phyloP scores from a whole-genome alignment of 2,797 vertebrate genomes.

The Chiroxiphia lanceolata region DNA sequence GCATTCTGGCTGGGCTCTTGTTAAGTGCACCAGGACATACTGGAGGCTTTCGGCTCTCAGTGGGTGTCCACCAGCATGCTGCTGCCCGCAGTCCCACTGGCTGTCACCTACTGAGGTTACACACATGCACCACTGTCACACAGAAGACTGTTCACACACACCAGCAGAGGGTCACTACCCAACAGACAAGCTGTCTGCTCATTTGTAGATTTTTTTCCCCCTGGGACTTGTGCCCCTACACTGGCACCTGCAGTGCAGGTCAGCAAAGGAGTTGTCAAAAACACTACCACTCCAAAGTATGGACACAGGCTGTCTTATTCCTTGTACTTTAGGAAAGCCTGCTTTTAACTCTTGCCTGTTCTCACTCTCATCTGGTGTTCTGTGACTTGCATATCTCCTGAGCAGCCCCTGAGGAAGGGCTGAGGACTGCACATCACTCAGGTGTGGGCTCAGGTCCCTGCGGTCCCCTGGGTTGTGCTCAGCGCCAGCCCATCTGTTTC shows the following conservation, averaged over 20 bases:
- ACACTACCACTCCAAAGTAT: neutral
- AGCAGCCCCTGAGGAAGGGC: neutral
- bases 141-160: neutral
- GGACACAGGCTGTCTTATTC: neutral
- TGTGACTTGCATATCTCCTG: neutral
- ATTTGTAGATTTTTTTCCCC: neutral
- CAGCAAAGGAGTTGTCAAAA: neutral
- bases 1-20: neutral
- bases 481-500: neutral
- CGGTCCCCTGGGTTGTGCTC: neutral
- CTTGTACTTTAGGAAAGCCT: neutral
- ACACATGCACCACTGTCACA: rapidly evolving
- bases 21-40: neutral
- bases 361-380: neutral
- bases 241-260: neutral
- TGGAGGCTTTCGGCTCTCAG: neutral
- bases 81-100: neutral
- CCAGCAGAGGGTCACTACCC: neutral
- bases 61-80: neutral
- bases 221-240: neutral
- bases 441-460: neutral
- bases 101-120: neutral
- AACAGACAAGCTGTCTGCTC: neutral
- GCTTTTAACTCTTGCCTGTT: neutral
- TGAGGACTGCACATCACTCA: neutral